These are phyloP conservation scores for Holcopasites calliopsidis DNA, from an alignment of 1,140 invertebrate genomes.

Conservation along the genomic window DNA sequence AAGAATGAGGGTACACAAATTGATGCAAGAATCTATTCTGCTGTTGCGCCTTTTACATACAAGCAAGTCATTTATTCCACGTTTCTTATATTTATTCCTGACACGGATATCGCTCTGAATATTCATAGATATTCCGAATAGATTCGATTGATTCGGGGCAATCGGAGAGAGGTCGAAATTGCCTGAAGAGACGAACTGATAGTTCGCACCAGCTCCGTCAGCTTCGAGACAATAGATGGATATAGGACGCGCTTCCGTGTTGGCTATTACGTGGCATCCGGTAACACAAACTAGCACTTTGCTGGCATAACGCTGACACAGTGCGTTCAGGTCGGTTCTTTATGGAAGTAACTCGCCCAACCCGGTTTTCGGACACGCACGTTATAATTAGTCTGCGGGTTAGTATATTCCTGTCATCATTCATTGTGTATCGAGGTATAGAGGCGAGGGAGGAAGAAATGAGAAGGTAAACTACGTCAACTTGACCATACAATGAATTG, in stretches of 20 bases:
- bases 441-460: too few relatives aligned
- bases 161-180: neutral
- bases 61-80: too few relatives aligned
- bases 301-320: slow-evolving; percentile 64
- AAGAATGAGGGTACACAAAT: too few relatives aligned
- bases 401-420: too few relatives aligned
- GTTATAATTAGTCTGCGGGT: neutral
- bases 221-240: slow-evolving; percentile 57
- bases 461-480: too few relatives aligned
- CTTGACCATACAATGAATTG: too few relatives aligned
- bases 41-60: too few relatives aligned
- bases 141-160: neutral
- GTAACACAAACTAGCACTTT: slow-evolving; percentile 76
- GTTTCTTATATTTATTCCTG: too few relatives aligned
- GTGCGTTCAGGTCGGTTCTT: slow-evolving; percentile 56
- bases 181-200: slow-evolving; percentile 31
- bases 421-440: neutral
- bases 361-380: slow-evolving; percentile 9
- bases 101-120: too few relatives aligned
- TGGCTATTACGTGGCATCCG: slow-evolving; percentile 71
- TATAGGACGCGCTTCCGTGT: slow-evolving; percentile 60
- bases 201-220: slow-evolving; percentile 42
- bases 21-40: too few relatives aligned
- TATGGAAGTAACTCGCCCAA: slow-evolving; percentile 37
- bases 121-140: neutral